phyloP scores from a whole-genome alignment of 2,797 vertebrate species.

The Mallotus villosus region DNA sequence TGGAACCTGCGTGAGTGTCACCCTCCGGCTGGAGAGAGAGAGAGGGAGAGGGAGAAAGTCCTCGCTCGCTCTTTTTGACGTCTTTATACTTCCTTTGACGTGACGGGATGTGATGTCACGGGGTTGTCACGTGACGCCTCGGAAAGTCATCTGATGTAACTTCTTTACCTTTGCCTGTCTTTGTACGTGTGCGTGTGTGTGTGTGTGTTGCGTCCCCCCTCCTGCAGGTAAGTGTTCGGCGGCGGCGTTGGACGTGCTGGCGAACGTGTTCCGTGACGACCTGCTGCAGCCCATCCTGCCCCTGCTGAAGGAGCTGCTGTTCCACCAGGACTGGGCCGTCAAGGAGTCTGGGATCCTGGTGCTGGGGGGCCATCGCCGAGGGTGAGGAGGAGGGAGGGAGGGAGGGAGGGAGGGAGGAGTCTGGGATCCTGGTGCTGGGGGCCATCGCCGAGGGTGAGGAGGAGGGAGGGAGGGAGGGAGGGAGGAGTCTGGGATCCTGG shows the following conservation, averaged over 20 bases:
- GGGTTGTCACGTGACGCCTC: background rate
- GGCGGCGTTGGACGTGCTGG: slow-evolving; percentile 90
- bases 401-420: background rate
- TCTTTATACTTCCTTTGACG: background rate
- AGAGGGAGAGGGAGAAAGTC: background rate
- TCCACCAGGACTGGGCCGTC: slow-evolving; percentile 92
- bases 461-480: background rate
- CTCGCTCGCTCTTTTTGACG: background rate
- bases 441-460: too few relatives aligned
- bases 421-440: too few relatives aligned
- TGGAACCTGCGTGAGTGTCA: slow-evolving; percentile 92
- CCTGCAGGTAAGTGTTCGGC: slow-evolving; percentile 91
- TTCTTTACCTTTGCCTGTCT: background rate
- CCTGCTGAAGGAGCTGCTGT: slow-evolving; percentile 92
- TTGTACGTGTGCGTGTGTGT: background rate
- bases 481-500: too few relatives aligned
- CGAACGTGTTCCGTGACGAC: slow-evolving; percentile 94
- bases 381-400: slow-evolving; percentile 59
- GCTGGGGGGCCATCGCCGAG: slow-evolving; percentile 95
- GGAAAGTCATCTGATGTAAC: background rate
- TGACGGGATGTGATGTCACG: background rate
- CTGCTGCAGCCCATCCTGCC: slow-evolving; percentile 91
- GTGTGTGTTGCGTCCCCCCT: background rate
- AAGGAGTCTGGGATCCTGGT: slow-evolving; percentile 97
- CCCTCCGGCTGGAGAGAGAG: background rate